Conservation (phyloP, 2,797 vertebrate genomes). For the Poeciliopsis turneri region DNA sequence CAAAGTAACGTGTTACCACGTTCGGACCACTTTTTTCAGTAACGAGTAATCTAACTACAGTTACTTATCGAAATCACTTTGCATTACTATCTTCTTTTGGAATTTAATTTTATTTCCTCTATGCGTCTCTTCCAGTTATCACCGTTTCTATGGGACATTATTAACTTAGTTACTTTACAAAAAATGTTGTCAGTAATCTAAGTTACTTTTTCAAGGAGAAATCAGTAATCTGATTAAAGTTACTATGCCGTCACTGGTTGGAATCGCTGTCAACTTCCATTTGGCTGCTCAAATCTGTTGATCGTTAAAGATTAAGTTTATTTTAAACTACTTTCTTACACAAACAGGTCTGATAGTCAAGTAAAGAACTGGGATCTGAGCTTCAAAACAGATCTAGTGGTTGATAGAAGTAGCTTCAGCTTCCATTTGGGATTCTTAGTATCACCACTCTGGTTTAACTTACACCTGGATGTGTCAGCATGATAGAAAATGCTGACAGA, state of each 20-base stretch:
- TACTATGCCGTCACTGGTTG: neutral
- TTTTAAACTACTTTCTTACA: neutral
- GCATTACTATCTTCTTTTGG: too few relatives aligned
- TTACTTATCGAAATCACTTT: too few relatives aligned
- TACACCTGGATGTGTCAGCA: neutral
- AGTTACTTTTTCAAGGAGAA: too few relatives aligned
- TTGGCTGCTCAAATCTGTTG: neutral
- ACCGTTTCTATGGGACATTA: too few relatives aligned
- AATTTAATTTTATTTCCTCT: too few relatives aligned
- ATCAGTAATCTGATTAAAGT: too few relatives aligned
- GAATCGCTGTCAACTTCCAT: neutral
- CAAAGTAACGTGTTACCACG: too few relatives aligned
- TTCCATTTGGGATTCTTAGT: neutral
- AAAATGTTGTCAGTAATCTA: too few relatives aligned
- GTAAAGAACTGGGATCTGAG: neutral
- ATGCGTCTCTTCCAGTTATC: too few relatives aligned
- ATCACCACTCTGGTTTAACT: neutral
- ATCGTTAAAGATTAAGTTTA: neutral
- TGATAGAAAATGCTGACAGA: neutral
- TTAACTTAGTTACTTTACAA: too few relatives aligned
- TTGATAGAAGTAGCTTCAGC: neutral
- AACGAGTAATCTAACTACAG: too few relatives aligned
- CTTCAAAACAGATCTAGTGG: neutral
- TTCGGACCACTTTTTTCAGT: too few relatives aligned
- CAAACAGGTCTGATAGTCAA: neutral